phyloP scores from a whole-genome alignment of 2,797 vertebrate genomes.

The Enteromius fasciolatus region DNA sequence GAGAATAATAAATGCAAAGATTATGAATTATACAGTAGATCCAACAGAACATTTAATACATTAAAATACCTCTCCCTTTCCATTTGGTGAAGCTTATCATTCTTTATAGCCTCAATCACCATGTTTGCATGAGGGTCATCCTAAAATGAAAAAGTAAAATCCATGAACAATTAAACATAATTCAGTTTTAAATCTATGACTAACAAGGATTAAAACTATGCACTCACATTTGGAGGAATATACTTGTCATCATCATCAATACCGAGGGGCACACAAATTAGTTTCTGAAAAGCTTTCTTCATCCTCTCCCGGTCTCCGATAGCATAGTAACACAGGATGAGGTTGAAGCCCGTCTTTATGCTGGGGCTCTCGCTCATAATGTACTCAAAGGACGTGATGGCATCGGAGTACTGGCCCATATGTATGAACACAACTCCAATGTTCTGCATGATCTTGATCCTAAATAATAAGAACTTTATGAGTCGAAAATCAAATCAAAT shows the following conservation, averaged over 20 bases:
- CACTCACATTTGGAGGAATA: slow-evolving; percentile 85
- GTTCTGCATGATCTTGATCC: slow-evolving; percentile 98
- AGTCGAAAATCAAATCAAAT: not conserved
- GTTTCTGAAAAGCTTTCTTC: slow-evolving; percentile 95
- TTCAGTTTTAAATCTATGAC: not conserved
- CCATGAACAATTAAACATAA: not conserved
- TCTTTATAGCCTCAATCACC: slow-evolving; percentile 93
- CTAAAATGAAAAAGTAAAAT: slow-evolving; percentile 67
- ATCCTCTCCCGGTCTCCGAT: slow-evolving; percentile 90
- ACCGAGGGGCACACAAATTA: slow-evolving; percentile 88
- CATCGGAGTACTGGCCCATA: slow-evolving; percentile 91
- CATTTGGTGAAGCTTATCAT: slow-evolving; percentile 91
- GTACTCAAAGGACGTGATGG: slow-evolving; percentile 91
- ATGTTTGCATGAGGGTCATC: slow-evolving; percentile 88
- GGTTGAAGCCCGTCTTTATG: slow-evolving; percentile 91
- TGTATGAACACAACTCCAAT: slow-evolving; percentile 91
- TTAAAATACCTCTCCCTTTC: slow-evolving; percentile 85
- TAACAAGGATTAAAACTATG: not conserved
- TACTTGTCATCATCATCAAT: slow-evolving; percentile 95
- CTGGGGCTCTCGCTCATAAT: slow-evolving; percentile 94
- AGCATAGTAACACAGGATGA: slow-evolving; percentile 93
- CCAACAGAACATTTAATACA: not conserved
- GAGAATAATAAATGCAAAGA: not conserved
- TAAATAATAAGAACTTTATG: slow-evolving; percentile 52
- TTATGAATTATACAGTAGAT: not conserved